phyloP scores from a whole-genome alignment of 2,888 invertebrate species.

The Aspidapion aeneum region DNA sequence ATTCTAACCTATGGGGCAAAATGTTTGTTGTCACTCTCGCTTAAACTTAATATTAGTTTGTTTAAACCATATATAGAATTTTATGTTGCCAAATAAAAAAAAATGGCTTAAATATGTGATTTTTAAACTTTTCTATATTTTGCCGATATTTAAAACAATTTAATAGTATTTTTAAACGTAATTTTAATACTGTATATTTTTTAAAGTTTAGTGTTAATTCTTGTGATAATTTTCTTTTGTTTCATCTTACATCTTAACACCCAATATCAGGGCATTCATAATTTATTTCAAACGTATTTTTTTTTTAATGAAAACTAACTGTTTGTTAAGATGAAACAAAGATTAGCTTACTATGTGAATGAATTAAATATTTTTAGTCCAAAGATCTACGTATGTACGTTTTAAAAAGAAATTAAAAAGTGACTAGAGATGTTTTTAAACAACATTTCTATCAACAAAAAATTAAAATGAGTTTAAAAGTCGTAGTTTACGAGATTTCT shows the following conservation, averaged over 20 bases:
- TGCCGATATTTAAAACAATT: background rate
- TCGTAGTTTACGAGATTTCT: too few relatives aligned
- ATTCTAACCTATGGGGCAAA: too few relatives aligned
- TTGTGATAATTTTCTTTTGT: background rate
- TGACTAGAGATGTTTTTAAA: too few relatives aligned
- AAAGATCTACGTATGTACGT: too few relatives aligned
- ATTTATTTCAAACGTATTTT: conserved; percentile 1
- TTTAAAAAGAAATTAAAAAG: too few relatives aligned
- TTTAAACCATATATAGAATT: background rate
- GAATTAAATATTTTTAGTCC: conserved; percentile 12
- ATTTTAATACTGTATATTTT: conserved; percentile 13
- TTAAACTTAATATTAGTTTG: too few relatives aligned
- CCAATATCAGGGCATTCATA: background rate
- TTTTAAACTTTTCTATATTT: conserved; percentile 14
- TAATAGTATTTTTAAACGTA: conserved; percentile 4
- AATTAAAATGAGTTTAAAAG: too few relatives aligned
- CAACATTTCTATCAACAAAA: too few relatives aligned
- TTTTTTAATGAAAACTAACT: conserved; percentile 13
- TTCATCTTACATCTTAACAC: background rate
- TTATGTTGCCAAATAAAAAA: background rate
- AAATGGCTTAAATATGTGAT: conserved; percentile 5
- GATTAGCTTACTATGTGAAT: conserved; percentile 13
- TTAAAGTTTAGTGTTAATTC: background rate
- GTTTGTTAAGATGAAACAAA: conserved; percentile 11
- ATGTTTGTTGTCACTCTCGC: too few relatives aligned